These are phyloP conservation scores for Halcyon malimbica DNA, from an alignment of 2,113 vertebrate species.

Conservation along the genomic window DNA sequence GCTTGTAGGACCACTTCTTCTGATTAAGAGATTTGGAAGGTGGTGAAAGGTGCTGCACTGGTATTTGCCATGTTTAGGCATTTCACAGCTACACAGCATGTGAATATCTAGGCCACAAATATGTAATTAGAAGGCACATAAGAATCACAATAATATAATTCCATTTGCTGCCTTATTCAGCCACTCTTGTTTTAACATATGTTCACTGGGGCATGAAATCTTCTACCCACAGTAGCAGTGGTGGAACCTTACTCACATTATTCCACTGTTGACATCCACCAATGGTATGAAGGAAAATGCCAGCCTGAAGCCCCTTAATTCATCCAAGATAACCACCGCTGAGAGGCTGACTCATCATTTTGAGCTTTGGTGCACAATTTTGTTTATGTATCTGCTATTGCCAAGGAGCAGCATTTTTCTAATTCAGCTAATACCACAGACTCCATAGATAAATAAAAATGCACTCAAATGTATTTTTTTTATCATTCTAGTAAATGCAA, in stretches of 20 bases:
- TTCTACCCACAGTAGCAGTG: background rate
- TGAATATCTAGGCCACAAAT: background rate
- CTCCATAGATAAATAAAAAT: background rate
- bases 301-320: background rate
- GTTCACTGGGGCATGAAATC: background rate
- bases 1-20: background rate
- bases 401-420: background rate
- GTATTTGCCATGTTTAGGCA: background rate
- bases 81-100: background rate
- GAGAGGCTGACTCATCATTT: background rate
- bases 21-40: background rate
- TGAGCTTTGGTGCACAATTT: background rate
- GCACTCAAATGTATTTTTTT: background rate
- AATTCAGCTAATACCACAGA: background rate
- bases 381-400: background rate
- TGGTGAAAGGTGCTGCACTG: background rate
- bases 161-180: background rate
- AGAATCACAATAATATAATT: background rate
- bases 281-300: background rate
- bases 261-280: background rate
- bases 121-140: background rate
- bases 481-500: background rate
- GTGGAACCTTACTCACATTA: background rate
- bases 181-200: background rate
- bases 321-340: background rate